These are phyloP conservation scores for Zaprionus obscuricornis DNA, from an alignment of 2,888 invertebrate species.

Conservation along the genomic window DNA sequence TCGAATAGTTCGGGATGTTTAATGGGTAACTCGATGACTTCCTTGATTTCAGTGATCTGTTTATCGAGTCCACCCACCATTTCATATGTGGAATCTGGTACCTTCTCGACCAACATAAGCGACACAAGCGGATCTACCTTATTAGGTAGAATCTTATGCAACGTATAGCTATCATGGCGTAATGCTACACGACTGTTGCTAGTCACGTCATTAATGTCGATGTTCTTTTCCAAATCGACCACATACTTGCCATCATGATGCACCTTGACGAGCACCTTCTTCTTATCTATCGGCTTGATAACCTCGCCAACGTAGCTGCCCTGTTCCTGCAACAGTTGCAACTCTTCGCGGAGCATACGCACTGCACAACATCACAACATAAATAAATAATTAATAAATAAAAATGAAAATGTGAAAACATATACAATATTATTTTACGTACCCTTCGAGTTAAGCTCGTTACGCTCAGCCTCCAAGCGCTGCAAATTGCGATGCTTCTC, in stretches of 20 bases:
- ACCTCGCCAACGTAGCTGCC: constrained; percentile 99
- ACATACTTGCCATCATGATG: constrained; percentile 99
- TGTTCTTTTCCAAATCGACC: constrained; percentile 99
- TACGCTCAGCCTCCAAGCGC: constrained; percentile 97
- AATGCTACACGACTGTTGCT: constrained; percentile 98
- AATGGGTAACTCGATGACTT: constrained; percentile 99
- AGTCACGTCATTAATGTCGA: constrained; percentile 98
- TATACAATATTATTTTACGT: constrained; percentile 20
- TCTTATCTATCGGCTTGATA: constrained; percentile 99
- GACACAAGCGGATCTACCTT: constrained; percentile 99
- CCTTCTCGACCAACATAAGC: constrained; percentile 99
- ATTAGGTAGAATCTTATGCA: constrained; percentile 99
- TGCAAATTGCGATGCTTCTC: constrained; percentile 98
- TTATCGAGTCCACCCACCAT: constrained; percentile 99
- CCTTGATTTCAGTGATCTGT: constrained; percentile 99
- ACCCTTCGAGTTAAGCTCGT: constrained; percentile 99
- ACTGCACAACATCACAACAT: constrained; percentile 90
- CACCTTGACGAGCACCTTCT: constrained; percentile 99
- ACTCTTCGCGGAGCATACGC: constrained; percentile 96
- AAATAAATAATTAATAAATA: not conserved
- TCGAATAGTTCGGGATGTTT: constrained; percentile 99
- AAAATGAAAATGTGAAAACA: not conserved
- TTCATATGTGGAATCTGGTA: constrained; percentile 99
- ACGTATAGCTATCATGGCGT: constrained; percentile 98
- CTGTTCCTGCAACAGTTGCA: constrained; percentile 97